Conservation (phyloP, 2,797 vertebrate species). For the Morus bassanus region DNA sequence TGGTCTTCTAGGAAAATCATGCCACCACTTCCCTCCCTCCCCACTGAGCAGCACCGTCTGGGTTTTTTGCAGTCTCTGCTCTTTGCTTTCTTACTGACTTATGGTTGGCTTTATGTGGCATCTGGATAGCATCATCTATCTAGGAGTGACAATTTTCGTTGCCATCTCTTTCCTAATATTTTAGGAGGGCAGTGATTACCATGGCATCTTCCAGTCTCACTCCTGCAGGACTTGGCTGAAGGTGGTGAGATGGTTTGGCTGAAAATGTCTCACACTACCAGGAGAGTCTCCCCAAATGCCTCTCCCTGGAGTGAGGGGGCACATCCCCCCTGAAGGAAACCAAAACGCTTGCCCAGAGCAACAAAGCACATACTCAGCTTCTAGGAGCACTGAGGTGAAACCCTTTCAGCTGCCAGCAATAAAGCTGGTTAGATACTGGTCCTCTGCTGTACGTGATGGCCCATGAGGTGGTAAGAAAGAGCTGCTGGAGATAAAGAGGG, state of each 20-base stretch:
- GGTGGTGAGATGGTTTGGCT: not conserved
- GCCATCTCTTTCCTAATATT: not conserved
- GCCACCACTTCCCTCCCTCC: not conserved
- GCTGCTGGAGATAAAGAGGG: not conserved
- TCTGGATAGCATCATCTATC: not conserved
- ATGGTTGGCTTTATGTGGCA: not conserved
- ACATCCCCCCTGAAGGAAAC: not conserved
- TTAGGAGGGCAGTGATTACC: not conserved
- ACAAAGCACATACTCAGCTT: not conserved
- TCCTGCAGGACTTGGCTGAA: not conserved
- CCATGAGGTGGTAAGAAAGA: not conserved
- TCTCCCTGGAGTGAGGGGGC: not conserved
- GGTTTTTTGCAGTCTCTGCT: not conserved
- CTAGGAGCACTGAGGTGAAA: not conserved
- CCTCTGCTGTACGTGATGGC: not conserved
- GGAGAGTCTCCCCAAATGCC: not conserved
- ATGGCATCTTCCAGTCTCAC: rapidly evolving
- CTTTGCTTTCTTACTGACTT: not conserved
- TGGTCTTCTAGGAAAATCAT: not conserved
- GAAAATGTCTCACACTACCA: not conserved
- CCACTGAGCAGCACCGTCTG: not conserved
- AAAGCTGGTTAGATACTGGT: not conserved
- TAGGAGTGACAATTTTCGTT: not conserved
- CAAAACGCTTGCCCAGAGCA: rapidly evolving
- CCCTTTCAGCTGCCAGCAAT: not conserved